A percentile compares a stretch with the other conserved stretches of the same genome.
These are phyloP conservation scores for Labroides dimidiatus DNA, from an alignment of 2,797 vertebrate species.

Conservation along the genomic window DNA sequence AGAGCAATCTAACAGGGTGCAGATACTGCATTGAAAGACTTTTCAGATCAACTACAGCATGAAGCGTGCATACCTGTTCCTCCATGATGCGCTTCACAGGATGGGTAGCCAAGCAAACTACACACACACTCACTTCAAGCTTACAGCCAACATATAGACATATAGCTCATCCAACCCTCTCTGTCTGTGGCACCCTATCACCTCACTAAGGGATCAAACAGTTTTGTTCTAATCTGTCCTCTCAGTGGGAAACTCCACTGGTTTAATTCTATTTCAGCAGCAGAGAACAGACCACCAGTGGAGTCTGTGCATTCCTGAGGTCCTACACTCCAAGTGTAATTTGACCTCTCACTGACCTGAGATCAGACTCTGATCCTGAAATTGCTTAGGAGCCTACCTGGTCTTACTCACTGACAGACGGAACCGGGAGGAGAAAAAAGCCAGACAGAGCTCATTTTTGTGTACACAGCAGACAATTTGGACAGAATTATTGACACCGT, in stretches of 20 bases:
- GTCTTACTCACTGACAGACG: constrained; percentile 50
- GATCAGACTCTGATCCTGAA: constrained; percentile 57
- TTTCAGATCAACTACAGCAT: no score
- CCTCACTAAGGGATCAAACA: no score
- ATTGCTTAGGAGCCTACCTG: constrained; percentile 58
- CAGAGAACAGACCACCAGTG: constrained; percentile 62
- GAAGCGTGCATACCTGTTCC: no score
- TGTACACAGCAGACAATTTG: no score
- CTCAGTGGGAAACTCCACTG: constrained; percentile 79
- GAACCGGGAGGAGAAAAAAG: constrained; percentile 46
- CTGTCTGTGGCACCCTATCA: no score
- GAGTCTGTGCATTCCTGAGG: constrained; percentile 50
- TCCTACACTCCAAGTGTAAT: constrained; percentile 56
- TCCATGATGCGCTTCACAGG: no score
- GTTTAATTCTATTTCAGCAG: constrained; percentile 82
- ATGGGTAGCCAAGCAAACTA: no score
- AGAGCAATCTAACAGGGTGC: no score
- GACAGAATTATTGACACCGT: constrained; percentile 68
- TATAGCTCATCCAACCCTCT: no score
- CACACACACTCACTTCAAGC: no score
- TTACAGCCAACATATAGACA: no score
- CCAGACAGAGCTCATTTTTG: constrained; percentile 63
- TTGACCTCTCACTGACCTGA: background rate
- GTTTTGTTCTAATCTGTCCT: constrained; percentile 69
- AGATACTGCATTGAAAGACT: no score